Percentiles rank a stretch among this genome's conserved stretches.
phyloP scores from a whole-genome alignment of 2,797 vertebrate genomes.

The Echeneis naucrates region DNA sequence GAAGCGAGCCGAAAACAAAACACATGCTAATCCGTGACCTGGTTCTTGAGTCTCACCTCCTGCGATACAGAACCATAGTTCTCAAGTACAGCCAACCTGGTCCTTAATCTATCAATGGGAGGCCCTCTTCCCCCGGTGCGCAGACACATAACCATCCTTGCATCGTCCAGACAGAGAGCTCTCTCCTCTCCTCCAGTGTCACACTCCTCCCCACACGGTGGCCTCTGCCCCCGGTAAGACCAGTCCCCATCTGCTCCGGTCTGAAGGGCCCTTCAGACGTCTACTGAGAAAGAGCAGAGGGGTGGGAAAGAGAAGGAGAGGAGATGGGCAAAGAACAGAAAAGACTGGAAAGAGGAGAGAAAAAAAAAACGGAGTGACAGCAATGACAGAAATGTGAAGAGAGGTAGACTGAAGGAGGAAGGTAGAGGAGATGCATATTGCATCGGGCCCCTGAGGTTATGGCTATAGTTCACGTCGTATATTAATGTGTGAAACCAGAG shows the following conservation, averaged over 20 bases:
- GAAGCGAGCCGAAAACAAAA: constrained; percentile 73
- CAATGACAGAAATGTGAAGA: constrained; percentile 64
- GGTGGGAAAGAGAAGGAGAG: constrained; percentile 74
- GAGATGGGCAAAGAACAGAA: constrained; percentile 62
- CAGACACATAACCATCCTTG: constrained; percentile 74
- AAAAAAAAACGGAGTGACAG: constrained; percentile 24
- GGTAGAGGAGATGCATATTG: constrained; percentile 76
- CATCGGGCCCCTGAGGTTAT: constrained; percentile 65
- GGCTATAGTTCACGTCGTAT: constrained; percentile 72
- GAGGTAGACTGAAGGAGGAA: constrained; percentile 69
- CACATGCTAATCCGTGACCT: constrained; percentile 83
- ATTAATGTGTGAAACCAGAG: constrained; percentile 75
- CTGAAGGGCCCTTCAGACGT: constrained; percentile 83
- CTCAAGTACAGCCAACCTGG: constrained; percentile 81
- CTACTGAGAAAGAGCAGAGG: constrained; percentile 83
- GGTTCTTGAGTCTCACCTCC: constrained; percentile 77
- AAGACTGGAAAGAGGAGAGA: constrained; percentile 58
- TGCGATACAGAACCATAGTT: constrained; percentile 73
- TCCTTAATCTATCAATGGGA: constrained; percentile 82
- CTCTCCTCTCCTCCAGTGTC: constrained; percentile 63
- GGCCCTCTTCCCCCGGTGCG: constrained; percentile 77
- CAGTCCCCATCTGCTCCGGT: constrained; percentile 73
- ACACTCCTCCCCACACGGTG: constrained; percentile 34
- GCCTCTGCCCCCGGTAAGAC: constrained; percentile 69
- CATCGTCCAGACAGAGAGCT: constrained; percentile 76